A percentile compares a stretch with the other conserved stretches of the same genome.
phyloP scores from a whole-genome alignment of 2,113 vertebrate species.

The Asarcornis scutulata region DNA sequence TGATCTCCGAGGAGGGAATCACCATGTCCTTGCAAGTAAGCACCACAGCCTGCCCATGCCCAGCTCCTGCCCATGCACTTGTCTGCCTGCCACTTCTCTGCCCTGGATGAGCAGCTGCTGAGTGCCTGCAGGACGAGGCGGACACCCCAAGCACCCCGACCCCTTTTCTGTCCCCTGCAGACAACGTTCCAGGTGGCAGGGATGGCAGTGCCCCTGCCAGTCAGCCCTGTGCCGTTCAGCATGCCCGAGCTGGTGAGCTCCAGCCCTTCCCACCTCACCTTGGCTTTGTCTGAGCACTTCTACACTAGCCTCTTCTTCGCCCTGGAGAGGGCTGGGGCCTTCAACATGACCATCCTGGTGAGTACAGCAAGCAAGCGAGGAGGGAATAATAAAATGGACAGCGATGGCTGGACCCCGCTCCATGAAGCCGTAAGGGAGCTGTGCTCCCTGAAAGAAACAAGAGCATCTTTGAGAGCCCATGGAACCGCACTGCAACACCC shows the following conservation, averaged over 20 bases:
- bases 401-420: background rate
- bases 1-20: constrained; percentile 44
- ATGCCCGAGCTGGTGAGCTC: background rate
- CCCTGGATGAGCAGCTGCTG: background rate
- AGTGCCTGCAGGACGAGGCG: background rate
- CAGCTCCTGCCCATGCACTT: background rate
- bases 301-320: constrained; percentile 41
- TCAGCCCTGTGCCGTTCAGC: constrained; percentile 33
- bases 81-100: background rate
- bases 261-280: constrained; percentile 34
- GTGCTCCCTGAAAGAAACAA: rapidly evolving
- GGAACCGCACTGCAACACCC: rapidly evolving
- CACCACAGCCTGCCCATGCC: rapidly evolving
- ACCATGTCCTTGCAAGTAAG: constrained; percentile 51
- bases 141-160: no score
- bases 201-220: background rate
- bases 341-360: constrained; percentile 50
- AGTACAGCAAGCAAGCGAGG: background rate
- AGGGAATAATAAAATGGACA: background rate
- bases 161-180: background rate
- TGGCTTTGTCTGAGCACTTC: constrained; percentile 47
- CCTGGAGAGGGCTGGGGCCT: constrained; percentile 29
- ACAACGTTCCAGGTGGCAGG: constrained; percentile 33
- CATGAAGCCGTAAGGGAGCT: background rate
- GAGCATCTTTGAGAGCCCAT: rapidly evolving